phyloP scores from a whole-genome alignment of 1,140 invertebrate genomes.

The Dryas iulia region DNA sequence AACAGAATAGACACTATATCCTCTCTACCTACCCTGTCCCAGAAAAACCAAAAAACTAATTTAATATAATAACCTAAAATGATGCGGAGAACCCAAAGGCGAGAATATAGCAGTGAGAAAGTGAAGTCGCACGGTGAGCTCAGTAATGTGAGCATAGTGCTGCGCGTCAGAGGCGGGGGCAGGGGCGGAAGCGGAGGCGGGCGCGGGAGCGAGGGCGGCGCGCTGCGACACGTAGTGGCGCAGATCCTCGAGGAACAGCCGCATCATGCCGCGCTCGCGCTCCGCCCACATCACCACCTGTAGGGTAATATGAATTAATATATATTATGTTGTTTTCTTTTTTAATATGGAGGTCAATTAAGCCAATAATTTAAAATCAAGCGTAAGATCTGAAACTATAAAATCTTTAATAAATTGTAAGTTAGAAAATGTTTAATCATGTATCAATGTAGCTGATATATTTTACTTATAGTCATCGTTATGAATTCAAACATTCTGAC shows the following conservation, averaged over 20 bases:
- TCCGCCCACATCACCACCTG: slow-evolving; percentile 93
- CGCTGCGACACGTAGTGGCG: slow-evolving; percentile 81
- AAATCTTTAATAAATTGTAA: too few relatives aligned
- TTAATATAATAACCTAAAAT: slow-evolving; percentile 84
- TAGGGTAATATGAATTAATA: not conserved
- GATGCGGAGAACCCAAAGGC: slow-evolving; percentile 92
- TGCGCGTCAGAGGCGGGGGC: slow-evolving; percentile 41
- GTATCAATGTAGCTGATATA: too few relatives aligned
- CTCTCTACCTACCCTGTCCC: too few relatives aligned
- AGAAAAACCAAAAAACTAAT: not conserved
- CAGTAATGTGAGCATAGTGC: slow-evolving; percentile 92
- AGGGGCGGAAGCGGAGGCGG: not conserved
- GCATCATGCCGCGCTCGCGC: slow-evolving; percentile 94
- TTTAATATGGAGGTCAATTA: too few relatives aligned
- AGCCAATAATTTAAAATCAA: not conserved
- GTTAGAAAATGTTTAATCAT: too few relatives aligned
- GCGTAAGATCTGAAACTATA: too few relatives aligned
- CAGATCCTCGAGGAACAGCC: slow-evolving; percentile 93
- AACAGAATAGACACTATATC: too few relatives aligned
- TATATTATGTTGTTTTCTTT: too few relatives aligned
- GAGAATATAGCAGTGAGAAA: slow-evolving; percentile 96
- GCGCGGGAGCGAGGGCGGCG: slow-evolving; percentile 2
- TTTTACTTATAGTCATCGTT: too few relatives aligned
- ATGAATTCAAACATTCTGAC: too few relatives aligned
- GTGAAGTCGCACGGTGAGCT: slow-evolving; percentile 93